Conservation (phyloP, 2,113 vertebrate species). For the Neogale vison region DNA sequence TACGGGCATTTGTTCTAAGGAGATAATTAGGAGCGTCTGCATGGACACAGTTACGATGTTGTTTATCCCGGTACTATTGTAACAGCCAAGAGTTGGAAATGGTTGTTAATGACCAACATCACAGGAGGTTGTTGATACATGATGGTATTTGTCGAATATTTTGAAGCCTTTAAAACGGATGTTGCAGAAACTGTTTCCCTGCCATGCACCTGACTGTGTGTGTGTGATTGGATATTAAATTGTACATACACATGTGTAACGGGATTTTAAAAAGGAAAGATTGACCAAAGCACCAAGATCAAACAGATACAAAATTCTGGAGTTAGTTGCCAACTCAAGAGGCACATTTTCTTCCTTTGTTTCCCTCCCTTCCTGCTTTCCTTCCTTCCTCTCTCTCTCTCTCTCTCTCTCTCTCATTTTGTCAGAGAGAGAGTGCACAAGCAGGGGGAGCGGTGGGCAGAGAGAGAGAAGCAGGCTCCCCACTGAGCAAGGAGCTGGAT, state of each 20-base stretch:
- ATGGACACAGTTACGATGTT: not conserved
- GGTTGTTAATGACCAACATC: not conserved
- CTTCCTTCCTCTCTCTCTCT: fast-evolving
- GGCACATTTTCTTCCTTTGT: not conserved
- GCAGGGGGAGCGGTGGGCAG: too few species aligned
- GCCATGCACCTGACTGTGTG: not conserved
- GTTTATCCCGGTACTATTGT: not conserved
- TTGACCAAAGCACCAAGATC: not conserved
- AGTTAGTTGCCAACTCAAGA: not conserved
- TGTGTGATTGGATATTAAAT: not conserved
- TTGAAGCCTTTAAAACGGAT: not conserved
- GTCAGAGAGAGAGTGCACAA: too few species aligned
- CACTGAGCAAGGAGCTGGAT: too few species aligned
- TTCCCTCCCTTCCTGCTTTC: too few species aligned
- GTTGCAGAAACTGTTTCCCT: not conserved
- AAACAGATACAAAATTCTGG: not conserved
- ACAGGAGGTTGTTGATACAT: not conserved
- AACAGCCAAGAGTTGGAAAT: not conserved
- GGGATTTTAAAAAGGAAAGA: not conserved
- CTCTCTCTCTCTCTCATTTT: too few species aligned
- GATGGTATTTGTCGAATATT: not conserved
- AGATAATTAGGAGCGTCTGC: not conserved
- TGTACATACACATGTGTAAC: not conserved
- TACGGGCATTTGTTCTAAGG: not conserved
- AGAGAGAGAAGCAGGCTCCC: too few species aligned